phyloP scores from a whole-genome alignment of 2,797 vertebrate species.

The Pangasius krempfi region DNA sequence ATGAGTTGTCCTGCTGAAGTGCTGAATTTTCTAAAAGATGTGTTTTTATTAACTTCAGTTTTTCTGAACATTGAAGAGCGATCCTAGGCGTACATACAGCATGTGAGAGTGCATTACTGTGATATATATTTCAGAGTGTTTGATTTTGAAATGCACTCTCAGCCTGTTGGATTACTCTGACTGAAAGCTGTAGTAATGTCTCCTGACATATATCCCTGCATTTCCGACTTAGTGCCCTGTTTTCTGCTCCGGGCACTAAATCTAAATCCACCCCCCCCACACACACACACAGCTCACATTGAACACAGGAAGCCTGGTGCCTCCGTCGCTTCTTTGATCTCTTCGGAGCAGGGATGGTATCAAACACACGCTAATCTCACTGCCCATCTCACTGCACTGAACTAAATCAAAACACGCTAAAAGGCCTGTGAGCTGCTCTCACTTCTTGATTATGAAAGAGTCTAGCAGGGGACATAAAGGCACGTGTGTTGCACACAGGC shows the following conservation, averaged over 20 bases:
- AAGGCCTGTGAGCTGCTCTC: constrained; percentile 36
- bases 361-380: constrained; percentile 66
- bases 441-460: constrained; percentile 49
- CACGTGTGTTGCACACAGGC: constrained; percentile 21
- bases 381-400: constrained; percentile 59
- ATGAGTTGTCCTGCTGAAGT: background rate
- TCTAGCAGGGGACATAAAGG: constrained; percentile 16
- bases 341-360: constrained; percentile 67
- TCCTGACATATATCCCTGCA: constrained; percentile 71
- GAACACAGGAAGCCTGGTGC: constrained; percentile 53
- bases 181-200: constrained; percentile 71
- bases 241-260: constrained; percentile 67
- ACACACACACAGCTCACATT: constrained; percentile 50
- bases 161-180: constrained; percentile 67
- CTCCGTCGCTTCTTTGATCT: constrained; percentile 71
- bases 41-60: constrained; percentile 4
- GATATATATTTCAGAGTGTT: constrained; percentile 57
- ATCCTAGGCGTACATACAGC: constrained; percentile 45
- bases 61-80: background rate
- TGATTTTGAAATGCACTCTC: constrained; percentile 57
- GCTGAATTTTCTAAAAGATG: background rate
- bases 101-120: constrained; percentile 52
- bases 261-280: constrained; percentile 57
- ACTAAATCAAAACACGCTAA: constrained; percentile 63
- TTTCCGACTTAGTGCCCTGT: constrained; percentile 65